Evolutionary conservation across 2,888 invertebrate species (phyloP), one percentile per base, ranked within the genome.

Genomic region (Cremastinae sp.): DNA sequence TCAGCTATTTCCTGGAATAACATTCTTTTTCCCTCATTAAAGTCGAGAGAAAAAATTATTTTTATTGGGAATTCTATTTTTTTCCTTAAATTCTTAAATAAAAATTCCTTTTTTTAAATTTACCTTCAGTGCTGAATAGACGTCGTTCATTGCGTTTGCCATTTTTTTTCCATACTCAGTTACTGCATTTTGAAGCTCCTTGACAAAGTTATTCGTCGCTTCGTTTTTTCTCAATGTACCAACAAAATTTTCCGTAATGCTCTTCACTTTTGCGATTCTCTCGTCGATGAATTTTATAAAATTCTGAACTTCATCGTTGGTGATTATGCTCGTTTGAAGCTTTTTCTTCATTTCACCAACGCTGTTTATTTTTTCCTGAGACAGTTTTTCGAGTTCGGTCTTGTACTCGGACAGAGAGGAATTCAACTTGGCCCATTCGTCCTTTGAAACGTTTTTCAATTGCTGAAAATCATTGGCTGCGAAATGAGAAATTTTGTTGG

Each of bases 361-460:
- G 2, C 69, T 43, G 14, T 64, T 68, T 12, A 76, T 65, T 35
- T 76, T 65, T 8, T 79, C 79, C 47, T 66, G 74, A 7, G 78
- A 73, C 51, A 78, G 71, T 64, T 80, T 78, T 47, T 79, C 76
- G 49, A 80, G 35, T 18, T 61, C 68, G 0, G 18, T 43, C 20
- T 69, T 79, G 43, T 81, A 80, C 18, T 80, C 75, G 16, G 7
- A 28, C 12, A 81, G 28, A 2, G 69, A 61, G 1, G n/a, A 49
- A 56, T 79, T 74, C 0, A 68, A 47, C 35, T 76, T 80, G 28
- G 58, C 53, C 14, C 78, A 62, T 51, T 81, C 80, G 12, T 78
- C 78, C 14, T 74, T 78, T n/a, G 81, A 76, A n/a, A 74, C 43
- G 68, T 70, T 47, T 18, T 78, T 77, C 41, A 78, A 73, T 41